Evolutionary conservation across 1,140 invertebrate species (phyloP).

Genomic region (Lineus longissimus): DNA sequence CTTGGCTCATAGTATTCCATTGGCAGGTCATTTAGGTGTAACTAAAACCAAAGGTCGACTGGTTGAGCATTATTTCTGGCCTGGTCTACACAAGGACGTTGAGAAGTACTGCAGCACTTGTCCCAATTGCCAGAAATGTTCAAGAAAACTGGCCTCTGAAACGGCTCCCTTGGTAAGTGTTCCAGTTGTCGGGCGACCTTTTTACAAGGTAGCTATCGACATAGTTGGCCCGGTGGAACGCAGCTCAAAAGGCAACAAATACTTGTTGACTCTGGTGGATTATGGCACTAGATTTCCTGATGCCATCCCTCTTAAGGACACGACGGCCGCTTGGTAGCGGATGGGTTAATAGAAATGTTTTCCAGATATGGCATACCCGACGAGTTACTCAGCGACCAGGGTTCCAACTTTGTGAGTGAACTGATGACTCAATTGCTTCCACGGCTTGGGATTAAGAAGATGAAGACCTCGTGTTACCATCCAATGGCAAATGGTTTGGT

Average conservation of each 20-base stretch:
- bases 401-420: constrained; percentile 23
- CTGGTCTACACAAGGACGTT: constrained; percentile 13
- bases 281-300: constrained; percentile 21
- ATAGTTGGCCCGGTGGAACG: constrained; percentile 19
- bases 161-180: constrained; percentile 16
- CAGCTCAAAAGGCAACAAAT: constrained; percentile 19
- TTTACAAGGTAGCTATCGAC: constrained; percentile 19
- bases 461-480: neutral
- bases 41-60: constrained; percentile 15
- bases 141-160: constrained; percentile 18
- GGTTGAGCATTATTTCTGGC: constrained; percentile 20
- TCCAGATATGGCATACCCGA: constrained; percentile 16
- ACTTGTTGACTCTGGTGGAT: constrained; percentile 24
- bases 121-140: constrained; percentile 19
- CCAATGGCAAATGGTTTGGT: neutral
- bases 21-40: too few species aligned
- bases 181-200: constrained; percentile 17
- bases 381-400: constrained; percentile 13
- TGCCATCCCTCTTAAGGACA: constrained; percentile 12
- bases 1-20: constrained; percentile 5
- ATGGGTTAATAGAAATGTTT: constrained; percentile 15
- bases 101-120: constrained; percentile 16
- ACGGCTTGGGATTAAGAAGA: neutral
- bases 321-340: constrained; percentile 6
- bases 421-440: constrained; percentile 15